A percentile compares a stretch with the other conserved stretches of the same genome.
Evolutionary conservation across 2,113 vertebrate species (phyloP).

Genomic region (Catharus fuscescens): DNA sequence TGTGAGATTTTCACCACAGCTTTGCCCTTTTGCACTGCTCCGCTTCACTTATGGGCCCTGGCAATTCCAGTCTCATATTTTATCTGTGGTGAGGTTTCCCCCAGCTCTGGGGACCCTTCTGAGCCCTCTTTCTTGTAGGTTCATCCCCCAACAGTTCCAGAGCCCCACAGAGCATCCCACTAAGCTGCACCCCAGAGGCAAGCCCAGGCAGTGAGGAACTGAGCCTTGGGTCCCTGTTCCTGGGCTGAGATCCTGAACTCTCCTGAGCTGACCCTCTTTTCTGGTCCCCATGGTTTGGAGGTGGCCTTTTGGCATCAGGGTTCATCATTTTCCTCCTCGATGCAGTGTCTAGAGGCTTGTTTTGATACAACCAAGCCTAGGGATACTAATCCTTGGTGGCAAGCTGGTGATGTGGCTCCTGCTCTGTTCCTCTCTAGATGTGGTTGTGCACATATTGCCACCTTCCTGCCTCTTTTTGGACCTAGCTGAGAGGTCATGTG

Average conservation of each 20-base stretch:
- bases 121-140: neutral
- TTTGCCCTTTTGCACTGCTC: neutral
- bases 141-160: neutral
- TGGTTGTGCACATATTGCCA: neutral
- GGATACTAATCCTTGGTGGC: neutral
- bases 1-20: neutral
- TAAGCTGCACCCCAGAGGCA: neutral
- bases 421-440: neutral
- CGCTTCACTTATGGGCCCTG: rapidly evolving
- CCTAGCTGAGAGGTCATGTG: neutral
- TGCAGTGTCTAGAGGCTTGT: neutral
- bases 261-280: neutral
- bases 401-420: neutral
- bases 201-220: neutral
- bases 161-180: neutral
- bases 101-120: neutral
- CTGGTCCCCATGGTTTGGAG: neutral
- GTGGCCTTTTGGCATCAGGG: neutral
- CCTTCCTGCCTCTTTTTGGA: neutral
- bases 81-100: neutral
- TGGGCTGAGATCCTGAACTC: neutral
- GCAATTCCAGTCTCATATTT: neutral
- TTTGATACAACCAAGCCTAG: neutral
- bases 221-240: neutral
- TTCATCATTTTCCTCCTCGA: neutral